Base-by-base conservation (phyloP, 2,113 vertebrate species). In the Gadus macrocephalus region DNA sequence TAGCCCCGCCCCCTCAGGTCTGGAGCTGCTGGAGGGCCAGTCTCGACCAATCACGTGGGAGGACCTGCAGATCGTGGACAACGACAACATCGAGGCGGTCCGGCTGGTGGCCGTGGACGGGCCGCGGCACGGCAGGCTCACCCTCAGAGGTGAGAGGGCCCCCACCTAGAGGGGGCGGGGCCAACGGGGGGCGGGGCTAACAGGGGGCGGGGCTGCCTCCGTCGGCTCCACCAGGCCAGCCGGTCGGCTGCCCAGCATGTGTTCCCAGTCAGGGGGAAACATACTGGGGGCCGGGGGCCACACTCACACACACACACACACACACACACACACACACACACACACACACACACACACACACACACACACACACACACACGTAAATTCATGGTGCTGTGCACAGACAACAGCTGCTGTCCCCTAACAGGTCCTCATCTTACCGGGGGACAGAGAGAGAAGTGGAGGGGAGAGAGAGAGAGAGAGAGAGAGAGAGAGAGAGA, bases 261-360 rank as follows among this genome's bases (percentile, higher is more conserved):
- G 87, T 89, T 91, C 86, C 56, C 84, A 91, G 91, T 91, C 90
- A 91, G 83, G 88, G 89, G 89, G 89, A 87, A 91, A 91, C 58
- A 77, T 83, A 83, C 81, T 58, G 68, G 14, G 11, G 70, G 77
- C 77, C 83, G 73, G 75, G 77, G 76, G 5, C 66, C 22, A 72
- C 12, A 35, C 31, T 6, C 31, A 35, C 31, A 35, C 31, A 35
- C 31, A 35, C 31, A 35, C 31, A 35, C 31, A 35, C 31, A 35
- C 31, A 35, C 31, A 35, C 31, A 35, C 31, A 35, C 31, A 35
- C 31, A 35, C 6, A 35, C 31, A 35, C 31, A 5, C 31, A 5
- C 31, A 35, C 31, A 35, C 31, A 35, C 31, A 35, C 31, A 35
- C 31, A 35, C 31, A 35, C 31, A 35, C 31, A 35, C 31, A 35